Evolutionary conservation across 2,888 invertebrate genomes (phyloP).

Genomic region (Microchrysa polita): DNA sequence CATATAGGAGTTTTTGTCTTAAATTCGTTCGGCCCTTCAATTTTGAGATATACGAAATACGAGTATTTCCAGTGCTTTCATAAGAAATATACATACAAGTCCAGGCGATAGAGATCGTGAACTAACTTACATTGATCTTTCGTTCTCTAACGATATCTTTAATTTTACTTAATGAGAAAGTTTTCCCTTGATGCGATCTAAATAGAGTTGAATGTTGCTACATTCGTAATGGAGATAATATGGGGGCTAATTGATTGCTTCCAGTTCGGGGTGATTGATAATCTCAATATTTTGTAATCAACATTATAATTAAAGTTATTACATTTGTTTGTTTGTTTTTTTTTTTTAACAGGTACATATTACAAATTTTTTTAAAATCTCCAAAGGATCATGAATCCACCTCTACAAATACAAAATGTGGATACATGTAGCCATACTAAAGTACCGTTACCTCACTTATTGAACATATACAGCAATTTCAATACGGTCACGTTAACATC

Average conservation of each 20-base stretch:
- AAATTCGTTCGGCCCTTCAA: not conserved
- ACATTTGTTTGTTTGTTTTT: too few species aligned
- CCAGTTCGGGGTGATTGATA: conserved; percentile 6
- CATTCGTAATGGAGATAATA: not conserved
- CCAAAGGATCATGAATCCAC: too few species aligned
- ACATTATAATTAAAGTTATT: not conserved
- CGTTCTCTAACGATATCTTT: not conserved
- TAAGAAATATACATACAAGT: not conserved
- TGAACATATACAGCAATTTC: too few species aligned
- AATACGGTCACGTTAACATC: too few species aligned
- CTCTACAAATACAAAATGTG: too few species aligned
- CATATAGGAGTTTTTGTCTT: too few species aligned
- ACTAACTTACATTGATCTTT: not conserved
- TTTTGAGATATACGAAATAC: not conserved
- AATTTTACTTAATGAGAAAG: conserved; percentile 8
- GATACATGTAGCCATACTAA: too few species aligned
- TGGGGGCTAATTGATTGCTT: conserved; percentile 5
- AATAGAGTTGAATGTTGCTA: not conserved
- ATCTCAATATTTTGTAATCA: not conserved
- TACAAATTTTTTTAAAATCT: too few species aligned
- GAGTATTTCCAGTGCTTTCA: not conserved
- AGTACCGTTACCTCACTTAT: too few species aligned
- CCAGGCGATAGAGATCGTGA: not conserved
- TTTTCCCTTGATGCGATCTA: not conserved
- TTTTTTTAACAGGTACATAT: too few species aligned